Conservation (phyloP, 2,888 invertebrate genomes). For the Trichacis sp. region DNA sequence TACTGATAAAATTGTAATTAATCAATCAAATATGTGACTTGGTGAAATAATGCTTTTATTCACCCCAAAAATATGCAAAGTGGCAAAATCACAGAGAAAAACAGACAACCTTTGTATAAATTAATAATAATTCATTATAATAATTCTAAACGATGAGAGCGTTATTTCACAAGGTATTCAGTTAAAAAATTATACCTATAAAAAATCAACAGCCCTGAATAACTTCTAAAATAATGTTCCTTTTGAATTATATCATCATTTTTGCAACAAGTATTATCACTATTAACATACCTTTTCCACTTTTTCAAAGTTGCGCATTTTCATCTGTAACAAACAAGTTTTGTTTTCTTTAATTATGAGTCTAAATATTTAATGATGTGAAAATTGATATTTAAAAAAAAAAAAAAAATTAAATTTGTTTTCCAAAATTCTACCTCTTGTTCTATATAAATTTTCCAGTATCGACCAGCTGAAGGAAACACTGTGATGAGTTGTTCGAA, state of each 20-base stretch:
- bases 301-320: constrained; percentile 95
- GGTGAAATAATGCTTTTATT: constrained; percentile 66
- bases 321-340: constrained; percentile 94
- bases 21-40: constrained; percentile 67
- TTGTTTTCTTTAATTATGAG: constrained; percentile 11
- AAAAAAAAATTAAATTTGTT: constrained; percentile 2
- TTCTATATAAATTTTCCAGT: constrained; percentile 99
- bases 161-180: constrained; percentile 45
- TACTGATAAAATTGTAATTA: constrained; percentile 60
- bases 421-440: constrained; percentile 81
- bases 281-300: constrained; percentile 93
- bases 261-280: constrained; percentile 15
- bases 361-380: too few species aligned
- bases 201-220: constrained; percentile 21
- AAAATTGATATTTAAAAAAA: constrained; percentile 7
- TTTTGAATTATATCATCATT: constrained; percentile 18
- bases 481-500: constrained; percentile 95
- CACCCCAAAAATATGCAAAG: constrained; percentile 65
- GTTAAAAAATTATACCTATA: constrained; percentile 42
- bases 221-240: constrained; percentile 20
- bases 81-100: constrained; percentile 63
- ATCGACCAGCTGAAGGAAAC: constrained; percentile 96
- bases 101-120: constrained; percentile 46
- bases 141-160: constrained; percentile 24
- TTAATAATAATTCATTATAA: constrained; percentile 50